Conservation (phyloP, 2,888 invertebrate genomes). For the Ectemnius continuus region DNA sequence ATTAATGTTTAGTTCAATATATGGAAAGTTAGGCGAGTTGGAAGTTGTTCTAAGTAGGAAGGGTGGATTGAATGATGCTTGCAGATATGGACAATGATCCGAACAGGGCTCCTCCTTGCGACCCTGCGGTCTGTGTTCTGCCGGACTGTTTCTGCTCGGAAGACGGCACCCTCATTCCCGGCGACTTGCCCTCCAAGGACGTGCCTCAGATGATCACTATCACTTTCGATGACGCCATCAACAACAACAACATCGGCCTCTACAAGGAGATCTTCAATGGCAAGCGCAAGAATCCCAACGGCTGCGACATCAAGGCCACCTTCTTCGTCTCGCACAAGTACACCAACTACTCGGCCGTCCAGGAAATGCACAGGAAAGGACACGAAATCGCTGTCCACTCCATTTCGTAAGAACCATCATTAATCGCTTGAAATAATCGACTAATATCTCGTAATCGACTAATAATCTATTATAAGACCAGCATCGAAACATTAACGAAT, state of each 20-base stretch:
- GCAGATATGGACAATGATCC: slow-evolving; percentile 95
- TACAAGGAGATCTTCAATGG: slow-evolving; percentile 95
- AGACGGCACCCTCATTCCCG: slow-evolving; percentile 92
- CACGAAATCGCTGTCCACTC: slow-evolving; percentile 97
- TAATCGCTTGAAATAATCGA: background rate
- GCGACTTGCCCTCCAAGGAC: slow-evolving; percentile 89
- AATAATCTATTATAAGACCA: background rate
- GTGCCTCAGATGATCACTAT: slow-evolving; percentile 97
- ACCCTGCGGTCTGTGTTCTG: slow-evolving; percentile 89
- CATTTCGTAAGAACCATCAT: slow-evolving; percentile 86
- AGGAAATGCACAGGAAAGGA: slow-evolving; percentile 93
- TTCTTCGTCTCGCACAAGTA: slow-evolving; percentile 96
- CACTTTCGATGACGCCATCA: slow-evolving; percentile 96
- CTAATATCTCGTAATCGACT: background rate
- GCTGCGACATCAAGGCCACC: slow-evolving; percentile 94
- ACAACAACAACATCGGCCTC: slow-evolving; percentile 95
- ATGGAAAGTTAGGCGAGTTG: background rate
- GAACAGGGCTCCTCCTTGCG: slow-evolving; percentile 94
- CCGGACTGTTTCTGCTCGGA: slow-evolving; percentile 97
- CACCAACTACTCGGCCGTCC: slow-evolving; percentile 95
- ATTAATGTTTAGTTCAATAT: background rate
- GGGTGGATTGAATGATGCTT: slow-evolving; percentile 44
- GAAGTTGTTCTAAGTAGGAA: background rate
- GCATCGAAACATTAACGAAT: too few relatives aligned
- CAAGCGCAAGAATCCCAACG: slow-evolving; percentile 94